Base-by-base conservation (phyloP, 2,797 vertebrate genomes). In the Eremophila alpestris region DNA sequence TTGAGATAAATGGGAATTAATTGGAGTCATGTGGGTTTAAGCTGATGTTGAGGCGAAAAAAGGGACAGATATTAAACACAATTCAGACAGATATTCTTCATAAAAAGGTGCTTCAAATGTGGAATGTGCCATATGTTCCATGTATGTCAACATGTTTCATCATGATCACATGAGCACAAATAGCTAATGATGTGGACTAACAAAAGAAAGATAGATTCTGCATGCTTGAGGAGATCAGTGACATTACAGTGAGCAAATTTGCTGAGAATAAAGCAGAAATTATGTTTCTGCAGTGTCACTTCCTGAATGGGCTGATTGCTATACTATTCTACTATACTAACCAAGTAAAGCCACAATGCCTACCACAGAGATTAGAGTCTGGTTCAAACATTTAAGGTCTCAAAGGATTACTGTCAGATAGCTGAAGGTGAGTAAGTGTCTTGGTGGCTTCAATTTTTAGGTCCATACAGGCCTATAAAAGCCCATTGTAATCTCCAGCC, bases 1-100 rank as follows among this genome's bases (percentile, higher is more conserved):
- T 96, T 95, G 97, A 97, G 96, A 97, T 97, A 97, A 96, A 97
- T 94, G 97, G 95, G 88, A 97, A 96, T 95, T 98, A 97, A 98
- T 97, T 97, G 96, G 97, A 97, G 97, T 97, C 96, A 97, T 97
- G 97, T 96, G 97, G 92, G 75, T 97, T 97, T 96, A 94, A 93
- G 95, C 95, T 97, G 97, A 97, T 97, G 96, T 92, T 93, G 91
- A 93, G 89, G 51, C 91, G 62, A 2, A 81, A 88, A 89, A 90
- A 96, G 95, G 94, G 94, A 97, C 95, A 93, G 79, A 96, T 90
- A 96, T 90, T 95, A 96, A 97, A 94, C 87, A 91, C 90, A 94
- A 96, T 90, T 97, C 97, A 96, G 85, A 73, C 87, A 95, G 92
- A 97, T 96, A 96, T 87, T 97, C 95, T 95, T 97, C 94, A 94